Conservation (phyloP, 1,140 invertebrate species). For the Trinorchestia longiramus region DNA sequence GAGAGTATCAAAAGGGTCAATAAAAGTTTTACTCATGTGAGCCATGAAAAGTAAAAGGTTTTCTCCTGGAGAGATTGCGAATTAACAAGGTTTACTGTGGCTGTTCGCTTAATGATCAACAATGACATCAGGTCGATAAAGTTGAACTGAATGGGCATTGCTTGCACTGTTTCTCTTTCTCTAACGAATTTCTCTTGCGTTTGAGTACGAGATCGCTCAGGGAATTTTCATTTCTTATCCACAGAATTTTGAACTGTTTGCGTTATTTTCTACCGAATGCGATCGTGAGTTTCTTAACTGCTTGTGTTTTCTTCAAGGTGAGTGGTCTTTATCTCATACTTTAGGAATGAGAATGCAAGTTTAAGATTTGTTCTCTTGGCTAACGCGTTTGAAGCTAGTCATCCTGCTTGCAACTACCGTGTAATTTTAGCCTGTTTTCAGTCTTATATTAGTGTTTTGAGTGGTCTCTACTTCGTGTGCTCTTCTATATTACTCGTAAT, state of each 20-base stretch:
- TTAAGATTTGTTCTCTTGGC: slow-evolving; percentile 4
- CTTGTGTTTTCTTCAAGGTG: not conserved
- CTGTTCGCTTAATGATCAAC: not conserved
- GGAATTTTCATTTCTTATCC: not conserved
- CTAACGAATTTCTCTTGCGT: not conserved
- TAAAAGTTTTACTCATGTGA: not conserved
- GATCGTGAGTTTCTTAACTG: slow-evolving; percentile 22
- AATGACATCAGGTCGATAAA: not conserved
- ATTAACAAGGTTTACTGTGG: not conserved
- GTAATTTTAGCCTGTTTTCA: slow-evolving; percentile 22
- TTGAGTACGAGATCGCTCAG: not conserved
- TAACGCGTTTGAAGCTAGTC: not conserved
- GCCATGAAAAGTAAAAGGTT: not conserved
- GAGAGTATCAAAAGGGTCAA: not conserved
- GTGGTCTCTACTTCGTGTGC: slow-evolving; percentile 16
- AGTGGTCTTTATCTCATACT: not conserved
- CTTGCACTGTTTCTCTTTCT: not conserved
- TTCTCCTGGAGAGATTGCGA: not conserved
- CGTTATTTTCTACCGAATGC: slow-evolving; percentile 16
- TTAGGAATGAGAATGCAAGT: slow-evolving; percentile 31
- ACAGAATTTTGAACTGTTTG: not conserved
- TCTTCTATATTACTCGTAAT: not conserved
- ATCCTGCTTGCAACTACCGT: slow-evolving; percentile 32
- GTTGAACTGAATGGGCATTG: not conserved
- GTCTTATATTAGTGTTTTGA: not conserved